These are phyloP conservation scores for Caenorhabditis becei DNA, from an alignment of 2,888 invertebrate species.

Conservation along the genomic window DNA sequence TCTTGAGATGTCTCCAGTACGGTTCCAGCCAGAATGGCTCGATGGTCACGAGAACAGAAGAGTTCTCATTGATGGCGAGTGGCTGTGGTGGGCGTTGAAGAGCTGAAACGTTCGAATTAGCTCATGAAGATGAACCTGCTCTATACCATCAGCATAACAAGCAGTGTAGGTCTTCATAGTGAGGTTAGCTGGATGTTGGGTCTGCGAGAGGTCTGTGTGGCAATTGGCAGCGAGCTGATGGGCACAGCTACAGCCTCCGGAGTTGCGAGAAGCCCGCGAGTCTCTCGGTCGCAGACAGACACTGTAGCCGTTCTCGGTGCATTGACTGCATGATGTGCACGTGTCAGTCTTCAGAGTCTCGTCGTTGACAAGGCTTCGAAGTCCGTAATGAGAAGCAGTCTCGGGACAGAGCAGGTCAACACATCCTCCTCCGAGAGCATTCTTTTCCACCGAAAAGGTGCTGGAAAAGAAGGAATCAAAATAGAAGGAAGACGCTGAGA, in stretches of 20 bases:
- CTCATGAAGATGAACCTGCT: not conserved
- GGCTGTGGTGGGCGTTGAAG: slow-evolving; percentile 77
- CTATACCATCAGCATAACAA: slow-evolving; percentile 62
- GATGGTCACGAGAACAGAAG: slow-evolving; percentile 75
- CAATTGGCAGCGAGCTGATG: slow-evolving; percentile 72
- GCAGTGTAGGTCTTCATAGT: slow-evolving; percentile 68
- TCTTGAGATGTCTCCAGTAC: slow-evolving; percentile 76
- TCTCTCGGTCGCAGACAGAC: slow-evolving; percentile 63
- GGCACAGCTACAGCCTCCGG: slow-evolving; percentile 69
- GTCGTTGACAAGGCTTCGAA: slow-evolving; percentile 69
- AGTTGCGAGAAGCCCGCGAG: slow-evolving; percentile 60
- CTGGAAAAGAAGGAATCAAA: slow-evolving; percentile 38
- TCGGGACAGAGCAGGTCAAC: slow-evolving; percentile 70
- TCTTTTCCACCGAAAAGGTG: slow-evolving; percentile 64
- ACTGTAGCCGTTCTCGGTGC: slow-evolving; percentile 75
- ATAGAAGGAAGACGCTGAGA: not conserved
- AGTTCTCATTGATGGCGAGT: slow-evolving; percentile 72
- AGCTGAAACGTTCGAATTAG: slow-evolving; percentile 68
- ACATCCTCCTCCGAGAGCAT: slow-evolving; percentile 62
- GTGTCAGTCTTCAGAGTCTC: slow-evolving; percentile 68
- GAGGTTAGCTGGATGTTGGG: slow-evolving; percentile 68
- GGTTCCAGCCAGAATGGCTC: slow-evolving; percentile 80
- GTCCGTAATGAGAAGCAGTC: slow-evolving; percentile 66
- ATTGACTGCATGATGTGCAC: slow-evolving; percentile 76
- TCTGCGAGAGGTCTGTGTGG: slow-evolving; percentile 63